Percentiles rank a stretch among this genome's conserved stretches.
Evolutionary conservation across 2,113 vertebrate genomes (phyloP).

Genomic region (Rhizomys pruinosus): DNA sequence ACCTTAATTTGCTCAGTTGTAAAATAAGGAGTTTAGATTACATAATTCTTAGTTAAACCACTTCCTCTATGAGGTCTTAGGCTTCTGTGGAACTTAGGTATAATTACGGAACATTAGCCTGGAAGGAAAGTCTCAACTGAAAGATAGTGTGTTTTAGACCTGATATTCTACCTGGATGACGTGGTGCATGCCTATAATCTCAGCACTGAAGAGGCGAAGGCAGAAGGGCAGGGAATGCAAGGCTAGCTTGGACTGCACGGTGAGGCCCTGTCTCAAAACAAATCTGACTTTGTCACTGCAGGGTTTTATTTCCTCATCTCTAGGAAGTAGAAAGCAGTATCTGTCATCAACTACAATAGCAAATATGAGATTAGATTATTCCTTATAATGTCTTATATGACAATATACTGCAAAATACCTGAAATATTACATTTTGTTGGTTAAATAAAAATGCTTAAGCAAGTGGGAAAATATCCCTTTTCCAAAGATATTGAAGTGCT

Average conservation of each 20-base stretch:
- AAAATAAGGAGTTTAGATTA: neutral
- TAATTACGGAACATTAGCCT: neutral
- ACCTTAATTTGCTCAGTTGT: neutral
- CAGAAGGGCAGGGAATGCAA: neutral
- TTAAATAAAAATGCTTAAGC: conserved; percentile 1
- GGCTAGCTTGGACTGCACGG: neutral
- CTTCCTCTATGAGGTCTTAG: neutral
- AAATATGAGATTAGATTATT: conserved; percentile 4
- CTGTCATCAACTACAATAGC: conserved; percentile 2
- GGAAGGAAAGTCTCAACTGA: neutral
- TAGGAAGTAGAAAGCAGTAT: neutral
- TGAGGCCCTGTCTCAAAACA: neutral
- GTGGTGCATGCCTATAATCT: neutral
- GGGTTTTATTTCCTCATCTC: conserved; percentile 43
- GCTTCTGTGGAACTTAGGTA: neutral
- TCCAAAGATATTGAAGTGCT: neutral
- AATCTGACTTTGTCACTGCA: neutral
- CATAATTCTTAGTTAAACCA: conserved; percentile 1
- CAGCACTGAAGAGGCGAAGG: too few species aligned
- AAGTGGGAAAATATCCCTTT: neutral
- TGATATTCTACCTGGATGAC: neutral
- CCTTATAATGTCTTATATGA: neutral
- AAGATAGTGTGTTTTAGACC: neutral
- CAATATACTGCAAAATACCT: neutral
- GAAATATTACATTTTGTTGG: neutral